Percentiles rank a stretch among this genome's conserved stretches.
Conservation (phyloP, 2,797 vertebrate genomes). For the Catharus ustulatus region DNA sequence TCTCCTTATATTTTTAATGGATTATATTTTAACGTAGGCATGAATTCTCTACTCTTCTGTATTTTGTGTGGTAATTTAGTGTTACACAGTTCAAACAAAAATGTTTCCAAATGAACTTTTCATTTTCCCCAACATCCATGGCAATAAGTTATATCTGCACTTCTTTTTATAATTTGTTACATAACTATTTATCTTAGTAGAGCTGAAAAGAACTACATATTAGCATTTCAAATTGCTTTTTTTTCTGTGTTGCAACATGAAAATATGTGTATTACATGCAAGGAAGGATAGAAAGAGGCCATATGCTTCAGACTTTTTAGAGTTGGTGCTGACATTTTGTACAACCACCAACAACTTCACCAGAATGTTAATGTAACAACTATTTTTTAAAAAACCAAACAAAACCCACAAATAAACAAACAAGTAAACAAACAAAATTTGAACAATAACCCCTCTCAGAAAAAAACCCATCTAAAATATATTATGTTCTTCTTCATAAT, state of each 20-base stretch:
- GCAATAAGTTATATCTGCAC: not conserved
- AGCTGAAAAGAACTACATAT: not conserved
- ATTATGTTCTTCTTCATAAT: not conserved
- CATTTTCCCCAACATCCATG: not conserved
- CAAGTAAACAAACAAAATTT: not conserved
- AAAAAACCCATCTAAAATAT: not conserved
- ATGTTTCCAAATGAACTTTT: not conserved
- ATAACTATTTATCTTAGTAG: not conserved
- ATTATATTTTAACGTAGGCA: not conserved
- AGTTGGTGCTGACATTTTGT: not conserved
- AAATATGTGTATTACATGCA: not conserved
- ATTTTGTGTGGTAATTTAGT: not conserved
- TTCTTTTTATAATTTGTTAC: not conserved
- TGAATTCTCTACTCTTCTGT: not conserved
- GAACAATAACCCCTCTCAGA: accelerated
- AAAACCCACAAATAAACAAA: not conserved
- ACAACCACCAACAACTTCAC: not conserved
- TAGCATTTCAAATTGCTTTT: not conserved
- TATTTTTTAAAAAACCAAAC: not conserved
- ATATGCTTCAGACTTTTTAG: not conserved
- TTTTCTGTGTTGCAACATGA: not conserved
- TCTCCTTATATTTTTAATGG: not conserved
- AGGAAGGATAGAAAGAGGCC: not conserved
- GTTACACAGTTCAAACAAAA: not conserved
- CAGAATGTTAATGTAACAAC: not conserved